These are phyloP conservation scores for Tympanuchus pallidicinctus DNA, from an alignment of 2,113 vertebrate genomes.

Conservation along the genomic window DNA sequence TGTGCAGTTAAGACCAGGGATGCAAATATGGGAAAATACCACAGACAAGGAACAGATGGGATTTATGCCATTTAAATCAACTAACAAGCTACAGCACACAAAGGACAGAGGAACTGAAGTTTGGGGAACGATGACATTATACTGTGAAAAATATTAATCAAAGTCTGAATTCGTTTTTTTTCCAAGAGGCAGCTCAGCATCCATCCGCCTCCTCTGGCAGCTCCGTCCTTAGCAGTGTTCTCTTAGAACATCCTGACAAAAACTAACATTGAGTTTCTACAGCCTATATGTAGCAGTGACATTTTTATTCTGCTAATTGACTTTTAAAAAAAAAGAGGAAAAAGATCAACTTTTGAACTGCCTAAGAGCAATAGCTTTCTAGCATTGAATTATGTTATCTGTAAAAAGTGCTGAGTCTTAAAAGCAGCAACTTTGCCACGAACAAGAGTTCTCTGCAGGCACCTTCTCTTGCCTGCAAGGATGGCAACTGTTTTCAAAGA, in stretches of 20 bases:
- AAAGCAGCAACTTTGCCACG: neutral
- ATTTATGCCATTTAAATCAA: neutral
- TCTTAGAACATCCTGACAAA: conserved; percentile 2
- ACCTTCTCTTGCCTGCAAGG: conserved; percentile 29
- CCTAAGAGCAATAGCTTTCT: conserved; percentile 9
- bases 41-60: neutral
- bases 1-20: neutral
- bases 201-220: neutral
- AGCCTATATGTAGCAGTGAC: conserved; percentile 43
- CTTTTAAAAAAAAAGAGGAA: neutral
- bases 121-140: neutral
- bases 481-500: conserved; percentile 32
- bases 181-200: conserved; percentile 5
- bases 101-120: conserved; percentile 9
- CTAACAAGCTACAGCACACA: neutral
- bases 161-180: neutral
- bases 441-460: conserved; percentile 14
- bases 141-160: neutral
- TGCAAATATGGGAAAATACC: neutral
- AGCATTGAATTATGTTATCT: neutral
- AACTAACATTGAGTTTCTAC: neutral
- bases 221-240: neutral
- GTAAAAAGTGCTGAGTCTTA: neutral
- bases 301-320: conserved; percentile 66
- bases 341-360: conserved; percentile 36